Evolutionary conservation across 2,797 vertebrate genomes (phyloP).

Genomic region (Chaenodraco wilsoni): DNA sequence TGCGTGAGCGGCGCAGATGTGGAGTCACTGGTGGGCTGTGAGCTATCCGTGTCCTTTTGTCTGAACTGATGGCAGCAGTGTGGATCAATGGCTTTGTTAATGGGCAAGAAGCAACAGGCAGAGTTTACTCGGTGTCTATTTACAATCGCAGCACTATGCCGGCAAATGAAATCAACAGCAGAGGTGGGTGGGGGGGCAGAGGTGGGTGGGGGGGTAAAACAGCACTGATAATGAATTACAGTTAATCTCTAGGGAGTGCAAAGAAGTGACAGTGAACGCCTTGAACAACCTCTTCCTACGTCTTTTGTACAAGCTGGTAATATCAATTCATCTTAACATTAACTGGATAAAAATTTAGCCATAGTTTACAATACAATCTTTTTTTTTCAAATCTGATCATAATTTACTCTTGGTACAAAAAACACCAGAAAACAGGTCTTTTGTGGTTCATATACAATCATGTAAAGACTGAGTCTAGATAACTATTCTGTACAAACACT

Average conservation of each 20-base stretch:
- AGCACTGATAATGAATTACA: conserved; percentile 63
- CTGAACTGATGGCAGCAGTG: conserved; percentile 66
- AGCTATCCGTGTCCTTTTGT: conserved; percentile 56
- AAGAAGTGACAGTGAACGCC: conserved; percentile 91
- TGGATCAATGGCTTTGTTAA: conserved; percentile 72
- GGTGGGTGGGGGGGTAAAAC: conserved; percentile 45
- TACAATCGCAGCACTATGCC: conserved; percentile 71
- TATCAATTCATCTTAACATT: conserved; percentile 86
- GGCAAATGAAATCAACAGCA: conserved; percentile 59
- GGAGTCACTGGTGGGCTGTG: conserved; percentile 46
- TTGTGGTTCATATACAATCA: conserved; percentile 98
- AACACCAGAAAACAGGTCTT: conserved; percentile 96
- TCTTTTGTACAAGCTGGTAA: conserved; percentile 93
- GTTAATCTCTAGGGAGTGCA: conserved; percentile 87
- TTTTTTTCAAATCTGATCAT: conserved; percentile 87
- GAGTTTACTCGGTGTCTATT: conserved; percentile 69
- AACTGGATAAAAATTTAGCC: conserved; percentile 94
- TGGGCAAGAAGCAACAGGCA: conserved; percentile 69
- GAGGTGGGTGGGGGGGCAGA: neutral
- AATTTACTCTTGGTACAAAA: conserved; percentile 94
- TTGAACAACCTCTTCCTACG: conserved; percentile 90
- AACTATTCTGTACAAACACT: conserved; percentile 94
- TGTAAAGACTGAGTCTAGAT: conserved; percentile 95
- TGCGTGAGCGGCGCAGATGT: conserved; percentile 56
- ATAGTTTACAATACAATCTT: conserved; percentile 99